phyloP scores from a whole-genome alignment of 2,797 vertebrate genomes.

The Mycteria americana region DNA sequence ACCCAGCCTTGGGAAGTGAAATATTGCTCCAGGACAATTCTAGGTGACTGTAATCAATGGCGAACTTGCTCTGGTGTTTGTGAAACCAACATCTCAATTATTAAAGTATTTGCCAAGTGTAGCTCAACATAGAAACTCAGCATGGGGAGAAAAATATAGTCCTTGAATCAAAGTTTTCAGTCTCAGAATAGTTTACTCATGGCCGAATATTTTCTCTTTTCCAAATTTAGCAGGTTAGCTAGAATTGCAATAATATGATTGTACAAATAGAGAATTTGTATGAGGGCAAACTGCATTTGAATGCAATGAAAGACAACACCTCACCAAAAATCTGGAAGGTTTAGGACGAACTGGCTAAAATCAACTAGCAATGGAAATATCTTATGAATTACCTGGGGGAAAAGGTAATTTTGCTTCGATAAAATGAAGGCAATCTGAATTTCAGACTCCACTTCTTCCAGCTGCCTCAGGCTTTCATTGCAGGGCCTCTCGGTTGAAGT shows the following conservation, averaged over 20 bases:
- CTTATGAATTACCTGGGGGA: background rate
- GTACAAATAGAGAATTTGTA: background rate
- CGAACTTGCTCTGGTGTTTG: background rate
- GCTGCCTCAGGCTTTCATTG: constrained; percentile 26
- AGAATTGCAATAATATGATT: background rate
- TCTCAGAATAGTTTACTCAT: background rate
- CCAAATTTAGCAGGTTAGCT: background rate
- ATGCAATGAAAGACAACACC: background rate
- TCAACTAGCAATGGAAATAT: background rate
- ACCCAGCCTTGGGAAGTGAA: background rate
- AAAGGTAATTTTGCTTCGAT: constrained; percentile 17
- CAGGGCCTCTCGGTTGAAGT: background rate
- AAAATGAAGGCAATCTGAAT: constrained; percentile 55
- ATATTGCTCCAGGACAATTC: background rate
- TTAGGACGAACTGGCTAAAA: background rate
- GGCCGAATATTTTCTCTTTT: background rate
- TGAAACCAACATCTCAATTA: background rate
- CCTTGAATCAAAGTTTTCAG: background rate
- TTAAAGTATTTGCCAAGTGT: background rate
- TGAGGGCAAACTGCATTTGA: background rate
- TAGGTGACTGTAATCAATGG: background rate
- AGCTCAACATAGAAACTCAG: background rate
- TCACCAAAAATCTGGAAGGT: background rate
- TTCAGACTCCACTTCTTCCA: constrained; percentile 50
- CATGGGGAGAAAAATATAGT: background rate